Base-by-base conservation (phyloP, 1,140 invertebrate genomes). In the Heliothis virescens region DNA sequence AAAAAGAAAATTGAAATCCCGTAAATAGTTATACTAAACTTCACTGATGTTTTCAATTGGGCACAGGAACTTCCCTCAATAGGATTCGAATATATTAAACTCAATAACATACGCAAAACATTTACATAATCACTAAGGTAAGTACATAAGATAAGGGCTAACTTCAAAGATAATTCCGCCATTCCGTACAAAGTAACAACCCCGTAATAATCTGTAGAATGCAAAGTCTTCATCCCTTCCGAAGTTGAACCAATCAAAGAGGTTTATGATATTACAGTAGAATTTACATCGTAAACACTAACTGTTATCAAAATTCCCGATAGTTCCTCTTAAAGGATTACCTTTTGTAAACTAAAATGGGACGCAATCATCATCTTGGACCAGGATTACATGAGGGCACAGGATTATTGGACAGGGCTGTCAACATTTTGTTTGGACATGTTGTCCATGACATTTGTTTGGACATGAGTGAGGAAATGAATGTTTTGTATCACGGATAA, bases 201-300 rank as follows among this genome's bases (percentile, higher is more conserved):
- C 57, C 47, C 75, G 52, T 78, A 78, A 78, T 78, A 78, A 78
- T 78, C 75, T 53, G 26, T 12, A 78, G 62, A 26, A 78, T 73
- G 71, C 52, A 59, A 59, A 81, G 60, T 75, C 62, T 76, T 48
- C 69, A 82, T 80, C 85, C 86, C 83, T 82, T 81, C 80, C 79
- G 83, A 86, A 88, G 69, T 84, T 83, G 3, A 34, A 41, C 90
- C 88, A 93, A 93, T 93, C 91, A 93, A 90, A 90, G 87, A 92
- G 92, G 89, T 92, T 94, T 94, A 94, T 92, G 89, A 94, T 94
- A 94, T 94, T 94, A 94, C 86, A 85, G 80, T 85, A 91, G 73
- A 92, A 94, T 94, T 94, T 94, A 93, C 93, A 94, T 94, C 92
- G 91, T 94, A 94, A 94, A 94, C 93, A 94, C 87, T 89, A 93